These are phyloP conservation scores for Sitodiplosis mosellana DNA, from an alignment of 1,140 invertebrate species.

Conservation along the genomic window DNA sequence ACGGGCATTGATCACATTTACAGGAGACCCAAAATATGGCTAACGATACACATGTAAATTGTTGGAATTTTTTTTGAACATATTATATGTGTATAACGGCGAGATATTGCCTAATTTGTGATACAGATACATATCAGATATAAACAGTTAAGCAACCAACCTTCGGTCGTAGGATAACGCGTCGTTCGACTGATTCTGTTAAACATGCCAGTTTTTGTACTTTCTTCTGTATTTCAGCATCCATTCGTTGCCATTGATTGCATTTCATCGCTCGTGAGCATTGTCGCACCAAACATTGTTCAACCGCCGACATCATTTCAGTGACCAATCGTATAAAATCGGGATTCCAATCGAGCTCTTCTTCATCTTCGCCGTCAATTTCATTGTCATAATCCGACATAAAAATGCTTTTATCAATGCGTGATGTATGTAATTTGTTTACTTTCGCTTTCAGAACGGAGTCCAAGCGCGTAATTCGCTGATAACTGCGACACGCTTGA, in stretches of 20 bases:
- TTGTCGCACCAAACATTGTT: conserved; percentile 40
- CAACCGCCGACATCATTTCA: conserved; percentile 30
- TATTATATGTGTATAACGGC: no score
- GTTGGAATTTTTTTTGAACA: no score
- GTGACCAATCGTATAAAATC: conserved; percentile 23
- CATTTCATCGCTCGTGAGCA: conserved; percentile 39
- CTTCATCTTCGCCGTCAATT: conserved; percentile 19
- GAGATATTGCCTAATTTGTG: no score
- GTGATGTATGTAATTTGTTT: conserved; percentile 13
- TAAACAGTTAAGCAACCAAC: no score
- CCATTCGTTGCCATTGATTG: conserved; percentile 42
- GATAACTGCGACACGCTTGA: conserved; percentile 49
- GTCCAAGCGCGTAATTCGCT: conserved; percentile 22
- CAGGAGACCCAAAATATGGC: no score
- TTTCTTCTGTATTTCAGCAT: conserved; percentile 34
- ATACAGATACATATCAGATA: no score
- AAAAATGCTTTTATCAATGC: conserved; percentile 8
- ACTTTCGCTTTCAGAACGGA: conserved; percentile 20
- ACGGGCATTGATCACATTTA: no score
- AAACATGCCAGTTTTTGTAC: conserved; percentile 39
- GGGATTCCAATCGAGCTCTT: conserved; percentile 24
- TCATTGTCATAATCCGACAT: conserved; percentile 11
- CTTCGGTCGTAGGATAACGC: conserved; percentile 10
- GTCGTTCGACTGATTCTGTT: conserved; percentile 18
- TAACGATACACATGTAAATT: no score